Conservation (phyloP, 2,113 vertebrate species). For the Charina bottae region DNA sequence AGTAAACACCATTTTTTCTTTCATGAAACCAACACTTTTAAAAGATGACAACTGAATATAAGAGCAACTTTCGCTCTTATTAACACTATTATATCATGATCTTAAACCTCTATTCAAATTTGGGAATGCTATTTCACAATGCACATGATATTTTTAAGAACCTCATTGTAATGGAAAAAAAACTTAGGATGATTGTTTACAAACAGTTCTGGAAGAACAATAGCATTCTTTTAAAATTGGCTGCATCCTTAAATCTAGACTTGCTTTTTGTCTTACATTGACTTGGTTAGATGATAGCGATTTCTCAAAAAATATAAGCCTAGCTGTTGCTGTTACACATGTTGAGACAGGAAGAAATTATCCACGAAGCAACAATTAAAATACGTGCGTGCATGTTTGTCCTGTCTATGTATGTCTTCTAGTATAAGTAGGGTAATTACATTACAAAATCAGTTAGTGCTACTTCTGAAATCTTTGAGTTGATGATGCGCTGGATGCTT, state of each 20-base stretch:
- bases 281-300: not conserved
- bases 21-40: not conserved
- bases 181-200: not conserved
- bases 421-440: not conserved
- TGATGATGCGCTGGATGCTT: not conserved
- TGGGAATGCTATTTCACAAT: not conserved
- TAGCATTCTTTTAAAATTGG: not conserved
- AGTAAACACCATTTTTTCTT: not conserved
- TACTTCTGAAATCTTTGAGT: not conserved
- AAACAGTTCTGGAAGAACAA: not conserved
- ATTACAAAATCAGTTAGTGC: not conserved
- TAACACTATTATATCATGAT: not conserved
- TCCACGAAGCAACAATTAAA: constrained; percentile 9
- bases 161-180: not conserved
- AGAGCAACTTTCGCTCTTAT: not conserved
- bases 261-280: not conserved
- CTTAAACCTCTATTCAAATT: not conserved
- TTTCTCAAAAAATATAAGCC: not conserved
- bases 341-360: constrained; percentile 6
- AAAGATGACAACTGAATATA: not conserved
- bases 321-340: not conserved
- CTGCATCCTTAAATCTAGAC: not conserved
- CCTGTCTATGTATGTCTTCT: not conserved
- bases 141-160: not conserved
- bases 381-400: not conserved